Evolutionary conservation across 2,888 invertebrate species (phyloP).

Genomic region (Halictus ligatus): DNA sequence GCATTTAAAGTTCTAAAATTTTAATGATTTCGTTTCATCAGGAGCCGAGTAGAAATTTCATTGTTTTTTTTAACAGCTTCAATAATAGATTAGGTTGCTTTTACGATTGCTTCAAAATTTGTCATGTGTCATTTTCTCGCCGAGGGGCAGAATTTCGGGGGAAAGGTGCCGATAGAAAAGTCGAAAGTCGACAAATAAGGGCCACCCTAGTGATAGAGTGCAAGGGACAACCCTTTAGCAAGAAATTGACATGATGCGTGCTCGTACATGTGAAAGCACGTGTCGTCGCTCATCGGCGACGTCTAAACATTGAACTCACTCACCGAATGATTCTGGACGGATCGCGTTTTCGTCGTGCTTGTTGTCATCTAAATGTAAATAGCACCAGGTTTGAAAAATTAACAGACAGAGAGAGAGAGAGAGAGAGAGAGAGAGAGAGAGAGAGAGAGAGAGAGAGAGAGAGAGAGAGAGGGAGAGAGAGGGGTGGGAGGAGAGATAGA

Average conservation of each 20-base stretch:
- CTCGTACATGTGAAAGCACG: conserved; percentile 67
- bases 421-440: not conserved
- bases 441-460: not conserved
- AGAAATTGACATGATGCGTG: conserved; percentile 53
- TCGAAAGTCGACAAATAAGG: not conserved
- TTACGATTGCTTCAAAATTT: too few species aligned
- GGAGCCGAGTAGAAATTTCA: too few species aligned
- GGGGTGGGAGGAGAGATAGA: not conserved
- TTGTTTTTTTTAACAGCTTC: too few species aligned
- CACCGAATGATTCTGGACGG: conserved; percentile 78
- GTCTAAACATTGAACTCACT: conserved; percentile 75
- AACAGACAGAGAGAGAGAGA: conserved; percentile 5
- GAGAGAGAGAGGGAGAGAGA: not conserved
- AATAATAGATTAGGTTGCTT: too few species aligned
- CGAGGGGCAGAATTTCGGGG: not conserved
- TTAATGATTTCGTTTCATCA: too few species aligned
- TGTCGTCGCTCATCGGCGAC: conserved; percentile 71
- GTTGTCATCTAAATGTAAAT: conserved; percentile 78
- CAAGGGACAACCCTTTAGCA: conserved; percentile 28
- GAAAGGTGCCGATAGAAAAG: not conserved
- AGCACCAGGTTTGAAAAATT: conserved; percentile 69
- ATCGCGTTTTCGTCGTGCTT: conserved; percentile 81
- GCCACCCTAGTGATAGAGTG: not conserved
- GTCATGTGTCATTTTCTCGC: too few species aligned
- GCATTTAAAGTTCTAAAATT: too few species aligned